phyloP scores from a whole-genome alignment of 2,888 invertebrate species.

The Cetonia aurata region DNA sequence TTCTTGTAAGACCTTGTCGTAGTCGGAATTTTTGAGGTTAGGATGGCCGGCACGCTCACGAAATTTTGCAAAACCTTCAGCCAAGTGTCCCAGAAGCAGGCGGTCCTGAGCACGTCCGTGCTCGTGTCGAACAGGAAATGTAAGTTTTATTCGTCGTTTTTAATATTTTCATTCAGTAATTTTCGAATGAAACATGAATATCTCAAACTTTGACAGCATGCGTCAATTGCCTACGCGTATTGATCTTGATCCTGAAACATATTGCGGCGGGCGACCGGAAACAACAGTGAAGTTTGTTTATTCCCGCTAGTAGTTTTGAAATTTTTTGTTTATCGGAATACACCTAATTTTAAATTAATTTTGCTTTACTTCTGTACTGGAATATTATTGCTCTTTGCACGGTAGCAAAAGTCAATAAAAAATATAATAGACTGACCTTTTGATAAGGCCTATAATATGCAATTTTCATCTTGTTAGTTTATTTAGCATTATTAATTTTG shows the following conservation, averaged over 20 bases:
- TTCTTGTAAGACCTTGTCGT: constrained; percentile 11
- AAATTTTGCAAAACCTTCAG: constrained; percentile 62
- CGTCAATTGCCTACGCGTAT: neutral
- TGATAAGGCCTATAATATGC: constrained; percentile 14
- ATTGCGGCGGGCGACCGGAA: constrained; percentile 5
- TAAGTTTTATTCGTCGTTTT: constrained; percentile 45
- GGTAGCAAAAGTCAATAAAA: constrained; percentile 22
- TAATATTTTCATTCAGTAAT: constrained; percentile 32
- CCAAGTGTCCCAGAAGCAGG: constrained; percentile 53
- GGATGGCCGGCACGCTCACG: constrained; percentile 64
- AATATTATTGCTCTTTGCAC: constrained; percentile 25
- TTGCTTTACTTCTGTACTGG: neutral
- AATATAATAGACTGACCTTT: constrained; percentile 5
- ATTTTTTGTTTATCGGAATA: neutral
- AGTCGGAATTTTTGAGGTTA: constrained; percentile 56
- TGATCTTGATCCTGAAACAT: constrained; percentile 3
- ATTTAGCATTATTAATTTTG: neutral
- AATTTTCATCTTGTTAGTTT: neutral
- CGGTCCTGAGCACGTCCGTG: constrained; percentile 44
- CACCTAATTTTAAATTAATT: neutral
- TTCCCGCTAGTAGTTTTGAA: neutral
- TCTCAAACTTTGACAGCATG: constrained; percentile 6
- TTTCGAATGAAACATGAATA: neutral
- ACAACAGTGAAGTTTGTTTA: neutral
- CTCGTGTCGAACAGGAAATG: constrained; percentile 47